Evolutionary conservation across 1,140 invertebrate genomes (phyloP), one percentile per base, ranked within the genome.

Genomic region (Drosophila fuyamai): DNA sequence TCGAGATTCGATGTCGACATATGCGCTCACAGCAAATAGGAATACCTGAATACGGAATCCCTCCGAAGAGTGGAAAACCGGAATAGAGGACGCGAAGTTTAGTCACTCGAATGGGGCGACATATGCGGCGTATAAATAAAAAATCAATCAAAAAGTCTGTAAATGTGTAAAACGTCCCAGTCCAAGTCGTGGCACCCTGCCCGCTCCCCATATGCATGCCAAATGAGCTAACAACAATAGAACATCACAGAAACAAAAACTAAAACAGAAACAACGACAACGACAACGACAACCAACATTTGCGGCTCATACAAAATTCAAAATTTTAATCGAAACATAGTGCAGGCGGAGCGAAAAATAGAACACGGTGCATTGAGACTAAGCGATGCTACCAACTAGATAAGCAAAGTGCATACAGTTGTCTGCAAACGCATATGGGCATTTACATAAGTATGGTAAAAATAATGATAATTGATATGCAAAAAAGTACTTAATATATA

Each of bases 271-370:
- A 36, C 14, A 7, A 10, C 18, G 46, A 48, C 74, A 53, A 65
- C 71, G n/a, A 65, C 44, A 67, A 66, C 40, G 47, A 48, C 74
- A 53, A 65, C 71, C 41, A 29, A 73, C 76, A 68, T 77, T 58
- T 54, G 68, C 40, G 66, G 38, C 50, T 88, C 82, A 88, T 88
- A 84, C 89, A 89, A 90, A 90, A 89, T 89, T 50, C 74, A 89
- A 78, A 79, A 78, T 84, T 88, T 84, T 84, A 89, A 90, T 89
- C 84, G 84, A 85, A 90, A 81, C 76, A 90, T 84, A 89, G 84
- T 84, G 85, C 75, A 80, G 62, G 71, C 36, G 50, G 35, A 44
- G 61, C 72, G 50, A 67, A 82, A 85, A 85, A 85, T 85, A 88
- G 82, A 86, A 71, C 76, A 55, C 57, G 70, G 61, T 57, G 58